These are phyloP conservation scores for Aphelinus atriplicis DNA, from an alignment of 1,140 invertebrate genomes.

Conservation along the genomic window DNA sequence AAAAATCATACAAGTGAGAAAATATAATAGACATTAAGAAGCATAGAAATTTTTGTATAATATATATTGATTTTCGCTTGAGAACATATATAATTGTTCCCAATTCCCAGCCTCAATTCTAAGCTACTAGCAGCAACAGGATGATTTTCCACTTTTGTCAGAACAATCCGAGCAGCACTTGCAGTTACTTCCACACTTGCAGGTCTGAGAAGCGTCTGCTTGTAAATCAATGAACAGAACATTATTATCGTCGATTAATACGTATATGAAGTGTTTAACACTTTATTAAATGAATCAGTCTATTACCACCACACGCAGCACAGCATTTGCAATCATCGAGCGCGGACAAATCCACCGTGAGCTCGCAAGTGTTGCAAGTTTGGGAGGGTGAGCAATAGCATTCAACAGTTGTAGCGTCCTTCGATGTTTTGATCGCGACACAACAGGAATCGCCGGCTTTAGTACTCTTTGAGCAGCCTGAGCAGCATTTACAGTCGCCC, in stretches of 20 bases:
- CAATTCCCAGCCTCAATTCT: neutral
- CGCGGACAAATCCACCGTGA: neutral
- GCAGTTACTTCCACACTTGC: slow-evolving; percentile 24
- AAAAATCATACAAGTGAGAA: no score
- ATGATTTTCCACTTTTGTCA: neutral
- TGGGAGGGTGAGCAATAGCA: neutral
- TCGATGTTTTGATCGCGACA: neutral
- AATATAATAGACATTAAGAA: no score
- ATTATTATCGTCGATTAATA: neutral
- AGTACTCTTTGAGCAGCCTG: neutral
- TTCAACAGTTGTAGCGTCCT: neutral
- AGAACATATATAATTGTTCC: neutral
- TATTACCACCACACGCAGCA: slow-evolving; percentile 8
- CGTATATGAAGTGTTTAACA: neutral
- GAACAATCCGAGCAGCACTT: slow-evolving; percentile 17
- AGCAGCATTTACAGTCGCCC: neutral
- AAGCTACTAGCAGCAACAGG: neutral
- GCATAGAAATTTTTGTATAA: no score
- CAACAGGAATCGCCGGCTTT: neutral
- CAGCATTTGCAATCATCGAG: slow-evolving; percentile 2
- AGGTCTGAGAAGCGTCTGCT: slow-evolving; percentile 2
- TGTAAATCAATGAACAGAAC: neutral
- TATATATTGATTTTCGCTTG: neutral
- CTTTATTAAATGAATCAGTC: no score
- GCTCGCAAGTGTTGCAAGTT: neutral